Base-by-base conservation (phyloP, 1,140 invertebrate species). In the Trichomalopsis sarcophagae region DNA sequence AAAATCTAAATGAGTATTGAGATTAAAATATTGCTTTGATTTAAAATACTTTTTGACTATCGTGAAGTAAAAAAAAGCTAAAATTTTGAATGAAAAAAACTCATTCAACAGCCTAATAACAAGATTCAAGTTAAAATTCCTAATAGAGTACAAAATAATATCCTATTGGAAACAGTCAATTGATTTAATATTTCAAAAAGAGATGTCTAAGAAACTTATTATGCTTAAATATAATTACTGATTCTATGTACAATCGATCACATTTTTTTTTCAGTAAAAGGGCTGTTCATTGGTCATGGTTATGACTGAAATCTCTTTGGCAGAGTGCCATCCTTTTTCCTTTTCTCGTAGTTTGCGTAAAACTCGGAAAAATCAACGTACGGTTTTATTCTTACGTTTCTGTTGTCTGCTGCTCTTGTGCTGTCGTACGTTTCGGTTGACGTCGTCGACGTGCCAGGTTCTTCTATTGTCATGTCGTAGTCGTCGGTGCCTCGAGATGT, bases 361-460 rank as follows among this genome's bases (percentile, higher is more conserved):
- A 96, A 98, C 87, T 96, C 96, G 0, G 95, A 94, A 91, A 98
- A 98, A 92, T 97, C 96, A 0, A 98, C 97, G 91, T 98, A 98
- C 5, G 97, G 94, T 86, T 95, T 94, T n/a, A 98, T 96, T 88
- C 94, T 94, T 23, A 94, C 94, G 87, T 97, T 95, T 86, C 90
- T 93, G 78, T 95, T 93, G n/a, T 88, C 14, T 0, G 89, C 89
- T 77, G 93, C 91, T 88, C 93, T 82, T 2, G 14, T 5, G 7
- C 40, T n/a, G 3, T 76, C 44, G 27, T 10, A 47, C 2, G 77
- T 81, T n/a, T 55, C 40, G 1, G 9, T 81, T 4, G 33, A 69
- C 21, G 30, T 86, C 11, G 47, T 74, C 0, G 71, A 76, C 7
- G 62, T 68, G 7, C 17, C 17, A 0, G 68, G 23, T 36, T 71